Conservation (phyloP, 2,888 invertebrate genomes). For the Noctua pronuba region DNA sequence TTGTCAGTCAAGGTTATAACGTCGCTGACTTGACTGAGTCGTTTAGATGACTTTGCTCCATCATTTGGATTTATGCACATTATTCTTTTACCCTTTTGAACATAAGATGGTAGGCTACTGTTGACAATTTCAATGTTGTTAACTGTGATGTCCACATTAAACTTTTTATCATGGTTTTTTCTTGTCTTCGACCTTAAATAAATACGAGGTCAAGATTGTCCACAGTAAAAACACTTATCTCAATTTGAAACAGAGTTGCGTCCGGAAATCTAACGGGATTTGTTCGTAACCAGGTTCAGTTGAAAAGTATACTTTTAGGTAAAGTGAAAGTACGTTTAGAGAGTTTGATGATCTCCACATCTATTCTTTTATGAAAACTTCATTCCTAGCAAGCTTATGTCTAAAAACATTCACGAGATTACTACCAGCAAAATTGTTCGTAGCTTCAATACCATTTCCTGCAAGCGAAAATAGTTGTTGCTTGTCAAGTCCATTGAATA, state of each 20-base stretch:
- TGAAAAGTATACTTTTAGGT: constrained; percentile 41
- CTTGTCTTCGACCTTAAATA: constrained; percentile 12
- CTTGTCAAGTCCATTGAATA: neutral
- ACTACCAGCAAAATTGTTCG: neutral
- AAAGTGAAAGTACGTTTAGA: constrained; percentile 61
- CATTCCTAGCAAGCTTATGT: neutral
- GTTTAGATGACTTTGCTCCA: constrained; percentile 39
- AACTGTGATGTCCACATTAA: neutral
- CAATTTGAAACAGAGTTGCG: constrained; percentile 31
- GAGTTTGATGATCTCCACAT: constrained; percentile 37
- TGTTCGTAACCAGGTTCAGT: constrained; percentile 31
- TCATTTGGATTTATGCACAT: constrained; percentile 41
- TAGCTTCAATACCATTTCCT: neutral
- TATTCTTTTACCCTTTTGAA: constrained; percentile 29
- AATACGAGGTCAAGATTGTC: constrained; percentile 15
- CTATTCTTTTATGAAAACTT: neutral
- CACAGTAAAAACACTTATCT: constrained; percentile 17
- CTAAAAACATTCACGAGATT: neutral
- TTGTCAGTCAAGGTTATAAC: constrained; percentile 46
- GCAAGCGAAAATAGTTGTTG: neutral
- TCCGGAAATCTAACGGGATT: constrained; percentile 53
- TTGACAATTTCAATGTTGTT: constrained; percentile 3
- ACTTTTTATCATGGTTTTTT: constrained; percentile 8
- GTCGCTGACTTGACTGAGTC: constrained; percentile 23
- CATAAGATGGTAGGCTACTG: neutral